These are phyloP conservation scores for Piezodorus guildinii DNA, from an alignment of 1,140 invertebrate genomes.

Conservation along the genomic window DNA sequence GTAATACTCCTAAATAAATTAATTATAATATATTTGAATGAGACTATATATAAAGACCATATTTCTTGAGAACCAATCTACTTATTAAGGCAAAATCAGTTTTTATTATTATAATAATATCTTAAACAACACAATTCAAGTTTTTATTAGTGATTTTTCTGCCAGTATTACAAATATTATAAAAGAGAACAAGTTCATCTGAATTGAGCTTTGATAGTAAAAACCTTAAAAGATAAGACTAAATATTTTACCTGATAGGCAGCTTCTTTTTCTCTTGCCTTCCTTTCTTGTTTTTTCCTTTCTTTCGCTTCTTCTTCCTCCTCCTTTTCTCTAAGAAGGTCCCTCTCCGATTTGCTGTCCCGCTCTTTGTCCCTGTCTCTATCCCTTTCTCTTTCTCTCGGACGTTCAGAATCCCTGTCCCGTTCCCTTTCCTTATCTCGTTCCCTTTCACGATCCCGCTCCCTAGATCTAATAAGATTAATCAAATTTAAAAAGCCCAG, in stretches of 20 bases:
- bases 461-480: slow-evolving; percentile 28
- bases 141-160: no score
- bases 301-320: slow-evolving; percentile 85
- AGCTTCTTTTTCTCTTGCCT: slow-evolving; percentile 83
- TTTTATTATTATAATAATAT: no score
- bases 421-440: slow-evolving; percentile 36
- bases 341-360: slow-evolving; percentile 38
- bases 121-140: no score
- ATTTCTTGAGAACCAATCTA: no score
- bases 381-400: slow-evolving; percentile 41
- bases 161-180: no score
- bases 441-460: slow-evolving; percentile 34
- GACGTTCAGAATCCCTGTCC: slow-evolving; percentile 42
- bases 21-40: no score
- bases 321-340: slow-evolving; percentile 59
- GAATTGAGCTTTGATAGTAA: no score
- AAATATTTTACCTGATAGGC: slow-evolving; percentile 66
- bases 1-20: no score
- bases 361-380: slow-evolving; percentile 33
- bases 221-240: no score
- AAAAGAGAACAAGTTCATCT: no score
- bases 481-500: background rate
- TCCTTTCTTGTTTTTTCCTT: slow-evolving; percentile 77
- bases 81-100: no score
- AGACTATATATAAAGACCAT: no score